A percentile compares a stretch with the other conserved stretches of the same genome.
These are phyloP conservation scores for Dolomedes plantarius DNA, from an alignment of 2,888 invertebrate species.

Conservation along the genomic window DNA sequence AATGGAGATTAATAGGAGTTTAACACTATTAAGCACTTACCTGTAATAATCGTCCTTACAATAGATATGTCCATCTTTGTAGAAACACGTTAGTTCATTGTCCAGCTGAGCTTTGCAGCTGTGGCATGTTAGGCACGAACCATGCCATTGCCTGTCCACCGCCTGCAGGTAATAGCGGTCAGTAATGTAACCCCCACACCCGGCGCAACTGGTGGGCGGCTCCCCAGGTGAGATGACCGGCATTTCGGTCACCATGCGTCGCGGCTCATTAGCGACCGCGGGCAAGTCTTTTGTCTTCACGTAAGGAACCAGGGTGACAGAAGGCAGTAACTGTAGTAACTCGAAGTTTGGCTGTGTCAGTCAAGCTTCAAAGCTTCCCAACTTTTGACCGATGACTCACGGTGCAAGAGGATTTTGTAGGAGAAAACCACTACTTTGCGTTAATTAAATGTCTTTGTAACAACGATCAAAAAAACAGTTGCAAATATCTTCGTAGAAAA, in stretches of 20 bases:
- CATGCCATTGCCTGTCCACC: constrained; percentile 94
- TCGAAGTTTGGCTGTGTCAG: too few relatives aligned
- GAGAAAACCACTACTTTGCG: too few relatives aligned
- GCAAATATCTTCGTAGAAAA: too few relatives aligned
- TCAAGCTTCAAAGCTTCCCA: too few relatives aligned
- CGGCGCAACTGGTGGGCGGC: constrained; percentile 82
- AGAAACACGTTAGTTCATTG: constrained; percentile 93
- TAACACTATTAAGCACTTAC: constrained; percentile 84
- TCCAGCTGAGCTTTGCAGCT: constrained; percentile 93
- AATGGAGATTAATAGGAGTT: too few relatives aligned
- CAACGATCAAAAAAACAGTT: too few relatives aligned
- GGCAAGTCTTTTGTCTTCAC: constrained; percentile 21
- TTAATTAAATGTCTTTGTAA: too few relatives aligned
- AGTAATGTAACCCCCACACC: constrained; percentile 89
- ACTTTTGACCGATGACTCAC: too few relatives aligned
- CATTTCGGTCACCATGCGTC: constrained; percentile 53
- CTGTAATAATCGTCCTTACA: constrained; percentile 98
- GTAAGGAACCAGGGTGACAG: constrained; percentile 59
- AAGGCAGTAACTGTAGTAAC: too few relatives aligned
- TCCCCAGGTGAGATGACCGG: constrained; percentile 49
- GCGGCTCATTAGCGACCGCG: constrained; percentile 27
- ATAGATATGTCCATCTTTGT: constrained; percentile 93
- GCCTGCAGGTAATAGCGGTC: constrained; percentile 94
- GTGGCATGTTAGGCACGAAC: constrained; percentile 91
- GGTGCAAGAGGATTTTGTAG: too few relatives aligned